These are phyloP conservation scores for Dynastes tityus DNA, from an alignment of 2,888 invertebrate genomes.

Conservation along the genomic window DNA sequence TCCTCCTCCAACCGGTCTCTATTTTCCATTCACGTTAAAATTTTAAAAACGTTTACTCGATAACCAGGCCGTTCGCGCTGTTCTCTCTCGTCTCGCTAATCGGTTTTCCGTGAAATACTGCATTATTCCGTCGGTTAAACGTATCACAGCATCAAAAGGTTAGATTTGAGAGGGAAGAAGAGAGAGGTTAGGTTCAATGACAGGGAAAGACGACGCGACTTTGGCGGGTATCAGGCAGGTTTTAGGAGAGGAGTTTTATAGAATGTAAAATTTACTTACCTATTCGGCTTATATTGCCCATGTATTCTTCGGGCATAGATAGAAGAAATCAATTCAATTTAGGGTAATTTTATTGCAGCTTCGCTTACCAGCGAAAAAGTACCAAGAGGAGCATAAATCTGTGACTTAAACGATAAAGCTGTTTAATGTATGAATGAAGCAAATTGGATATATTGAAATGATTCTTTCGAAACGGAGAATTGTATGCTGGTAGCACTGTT, in stretches of 20 bases:
- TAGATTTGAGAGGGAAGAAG: not conserved
- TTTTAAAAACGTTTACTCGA: slow-evolving; percentile 9
- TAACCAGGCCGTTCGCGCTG: not conserved
- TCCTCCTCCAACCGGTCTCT: too few relatives aligned
- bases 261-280: not conserved
- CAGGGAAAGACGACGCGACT: too few relatives aligned
- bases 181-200: not conserved
- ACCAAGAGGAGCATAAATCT: too few relatives aligned
- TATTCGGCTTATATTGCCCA: not conserved
- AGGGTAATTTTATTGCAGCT: not conserved
- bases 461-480: too few relatives aligned
- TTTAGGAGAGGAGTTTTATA: too few relatives aligned
- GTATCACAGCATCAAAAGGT: slow-evolving; percentile 7
- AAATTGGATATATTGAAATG: too few relatives aligned
- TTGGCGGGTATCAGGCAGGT: too few relatives aligned
- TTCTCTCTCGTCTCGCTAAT: not conserved
- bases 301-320: not conserved
- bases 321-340: slow-evolving; percentile 8
- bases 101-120: slow-evolving; percentile 3
- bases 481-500: too few relatives aligned
- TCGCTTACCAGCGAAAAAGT: not conserved
- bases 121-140: not conserved
- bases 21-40: not conserved
- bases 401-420: too few relatives aligned
- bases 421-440: too few relatives aligned